Conservation (phyloP, 35 echinoderm and acorn worm species). For the Diadema setosum region DNA sequence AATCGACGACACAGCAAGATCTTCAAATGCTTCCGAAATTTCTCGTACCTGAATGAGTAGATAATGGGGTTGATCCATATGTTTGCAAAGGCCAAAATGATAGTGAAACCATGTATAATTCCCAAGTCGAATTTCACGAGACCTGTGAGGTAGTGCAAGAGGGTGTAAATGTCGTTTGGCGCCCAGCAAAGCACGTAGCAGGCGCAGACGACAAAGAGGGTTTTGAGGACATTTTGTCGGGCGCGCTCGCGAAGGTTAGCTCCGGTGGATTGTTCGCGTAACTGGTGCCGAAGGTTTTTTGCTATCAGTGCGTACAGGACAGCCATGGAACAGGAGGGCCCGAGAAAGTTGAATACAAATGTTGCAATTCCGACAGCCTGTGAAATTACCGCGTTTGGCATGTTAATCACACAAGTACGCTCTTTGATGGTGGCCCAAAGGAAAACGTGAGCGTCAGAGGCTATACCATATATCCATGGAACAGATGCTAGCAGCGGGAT, state of each 20-base stretch:
- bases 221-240: slow-evolving; percentile 33
- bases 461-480: neutral
- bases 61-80: slow-evolving; percentile 51
- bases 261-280: neutral
- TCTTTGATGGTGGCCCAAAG: neutral
- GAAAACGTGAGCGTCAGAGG: neutral
- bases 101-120: slow-evolving; percentile 11
- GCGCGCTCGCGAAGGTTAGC: neutral
- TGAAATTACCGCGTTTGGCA: neutral
- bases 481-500: neutral
- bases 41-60: slow-evolving; percentile 24
- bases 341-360: neutral
- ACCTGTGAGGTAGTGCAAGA: slow-evolving; percentile 3
- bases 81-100: slow-evolving; percentile 25
- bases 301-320: neutral
- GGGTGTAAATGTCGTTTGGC: slow-evolving; percentile 31
- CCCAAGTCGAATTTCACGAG: neutral
- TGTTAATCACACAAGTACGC: neutral
- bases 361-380: neutral
- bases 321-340: neutral
- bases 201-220: neutral
- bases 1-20: neutral
- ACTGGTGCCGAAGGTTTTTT: neutral
- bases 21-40: neutral
- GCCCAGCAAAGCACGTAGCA: slow-evolving; percentile 38